Evolutionary conservation across 2,888 invertebrate species (phyloP).

Genomic region (Heliconius aoede): DNA sequence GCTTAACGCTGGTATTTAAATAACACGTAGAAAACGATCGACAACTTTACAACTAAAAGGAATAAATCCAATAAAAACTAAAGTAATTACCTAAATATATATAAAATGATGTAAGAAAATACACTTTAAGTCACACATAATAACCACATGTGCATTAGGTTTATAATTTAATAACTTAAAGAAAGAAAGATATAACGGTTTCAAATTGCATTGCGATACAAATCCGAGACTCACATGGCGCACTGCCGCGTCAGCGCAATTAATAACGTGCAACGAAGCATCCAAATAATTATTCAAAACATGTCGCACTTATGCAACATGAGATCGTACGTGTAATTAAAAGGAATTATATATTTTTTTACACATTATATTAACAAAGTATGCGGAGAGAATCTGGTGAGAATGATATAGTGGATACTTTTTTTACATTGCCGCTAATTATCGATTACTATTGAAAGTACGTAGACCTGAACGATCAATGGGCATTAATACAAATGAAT

Average conservation of each 20-base stretch:
- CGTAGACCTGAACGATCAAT: not conserved
- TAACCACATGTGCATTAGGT: not conserved
- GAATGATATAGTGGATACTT: no score
- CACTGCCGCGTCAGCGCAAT: constrained; percentile 51
- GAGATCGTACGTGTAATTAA: constrained; percentile 7
- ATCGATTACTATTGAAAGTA: not conserved
- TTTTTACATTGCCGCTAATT: not conserved
- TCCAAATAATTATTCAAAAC: constrained; percentile 52
- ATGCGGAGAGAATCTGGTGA: no score
- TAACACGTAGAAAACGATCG: not conserved
- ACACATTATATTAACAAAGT: no score
- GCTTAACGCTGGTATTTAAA: not conserved
- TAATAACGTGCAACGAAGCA: constrained; percentile 55
- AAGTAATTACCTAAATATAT: not conserved
- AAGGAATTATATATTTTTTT: not conserved
- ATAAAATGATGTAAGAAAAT: not conserved
- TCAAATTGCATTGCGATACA: constrained; percentile 16
- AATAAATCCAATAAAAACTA: not conserved
- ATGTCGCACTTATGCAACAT: constrained; percentile 44
- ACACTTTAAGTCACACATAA: not conserved
- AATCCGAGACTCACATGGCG: constrained; percentile 36
- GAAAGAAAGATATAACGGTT: not conserved
- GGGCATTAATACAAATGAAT: not conserved
- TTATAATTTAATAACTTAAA: not conserved
- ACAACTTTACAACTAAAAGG: not conserved